Evolutionary conservation across 2,113 vertebrate species (phyloP).

Genomic region (Myrmecobius fasciatus): DNA sequence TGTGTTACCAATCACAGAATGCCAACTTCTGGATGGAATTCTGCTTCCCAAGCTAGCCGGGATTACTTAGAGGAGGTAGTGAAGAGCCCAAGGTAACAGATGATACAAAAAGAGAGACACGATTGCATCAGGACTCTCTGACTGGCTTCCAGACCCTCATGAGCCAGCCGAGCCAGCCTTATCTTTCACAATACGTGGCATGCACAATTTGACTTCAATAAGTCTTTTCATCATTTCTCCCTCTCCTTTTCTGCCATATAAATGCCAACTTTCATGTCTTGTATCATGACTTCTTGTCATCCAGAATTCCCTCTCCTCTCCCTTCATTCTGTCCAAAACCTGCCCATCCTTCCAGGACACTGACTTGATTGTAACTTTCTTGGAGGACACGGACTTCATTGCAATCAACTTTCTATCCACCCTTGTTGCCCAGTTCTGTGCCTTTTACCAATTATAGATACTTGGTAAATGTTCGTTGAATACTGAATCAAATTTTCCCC

Average conservation of each 20-base stretch:
- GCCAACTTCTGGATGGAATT: slow-evolving; percentile 41
- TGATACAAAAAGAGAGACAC: background rate
- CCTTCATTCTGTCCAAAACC: background rate
- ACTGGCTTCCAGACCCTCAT: background rate
- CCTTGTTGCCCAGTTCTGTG: background rate
- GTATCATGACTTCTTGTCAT: too few relatives aligned
- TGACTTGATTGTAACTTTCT: background rate
- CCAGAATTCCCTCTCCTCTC: background rate
- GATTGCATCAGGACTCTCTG: background rate
- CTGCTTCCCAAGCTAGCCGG: slow-evolving; percentile 35
- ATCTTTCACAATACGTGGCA: background rate
- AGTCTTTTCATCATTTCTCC: background rate
- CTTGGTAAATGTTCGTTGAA: background rate
- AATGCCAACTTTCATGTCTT: background rate
- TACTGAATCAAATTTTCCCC: background rate
- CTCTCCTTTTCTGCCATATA: background rate
- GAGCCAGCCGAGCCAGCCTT: background rate
- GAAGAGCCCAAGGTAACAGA: slow-evolving; percentile 71
- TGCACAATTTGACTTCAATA: background rate
- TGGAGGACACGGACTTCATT: background rate
- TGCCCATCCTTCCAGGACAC: background rate
- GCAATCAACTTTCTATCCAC: background rate
- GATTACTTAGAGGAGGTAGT: slow-evolving; percentile 43
- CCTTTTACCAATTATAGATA: background rate
- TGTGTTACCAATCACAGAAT: slow-evolving; percentile 39